Conservation (phyloP, 2,113 vertebrate species). For the Argyrosomus japonicus region DNA sequence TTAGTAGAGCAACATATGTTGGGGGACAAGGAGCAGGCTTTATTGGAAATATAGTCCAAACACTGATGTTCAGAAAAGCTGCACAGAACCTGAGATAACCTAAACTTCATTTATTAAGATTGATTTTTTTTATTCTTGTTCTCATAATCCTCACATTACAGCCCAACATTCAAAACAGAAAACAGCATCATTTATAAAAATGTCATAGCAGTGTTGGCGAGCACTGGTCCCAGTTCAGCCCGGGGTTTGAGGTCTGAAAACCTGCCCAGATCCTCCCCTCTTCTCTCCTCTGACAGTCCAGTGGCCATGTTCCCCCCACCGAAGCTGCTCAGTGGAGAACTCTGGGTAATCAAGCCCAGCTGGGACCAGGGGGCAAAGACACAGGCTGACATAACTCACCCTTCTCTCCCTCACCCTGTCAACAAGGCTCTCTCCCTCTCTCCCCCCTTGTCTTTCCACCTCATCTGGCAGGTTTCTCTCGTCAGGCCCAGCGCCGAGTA, state of each 20-base stretch:
- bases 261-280: constrained; percentile 30
- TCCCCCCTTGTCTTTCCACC: constrained; percentile 45
- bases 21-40: constrained; percentile 57
- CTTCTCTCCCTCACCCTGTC: constrained; percentile 66
- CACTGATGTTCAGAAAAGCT: neutral
- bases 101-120: neutral
- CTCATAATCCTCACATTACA: constrained; percentile 18
- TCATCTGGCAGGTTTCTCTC: constrained; percentile 77
- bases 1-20: neutral
- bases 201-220: neutral
- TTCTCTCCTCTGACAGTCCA: constrained; percentile 27
- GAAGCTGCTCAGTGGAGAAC: constrained; percentile 46
- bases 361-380: constrained; percentile 69
- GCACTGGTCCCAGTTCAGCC: constrained; percentile 5
- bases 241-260: constrained; percentile 27
- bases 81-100: neutral
- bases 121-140: neutral
- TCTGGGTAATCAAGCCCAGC: constrained; percentile 74
- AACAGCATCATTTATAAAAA: constrained; percentile 28
- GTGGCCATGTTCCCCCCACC: constrained; percentile 30
- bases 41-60: constrained; percentile 10
- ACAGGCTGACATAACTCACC: constrained; percentile 66
- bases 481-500: constrained; percentile 50
- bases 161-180: constrained; percentile 23
- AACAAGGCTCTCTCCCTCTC: constrained; percentile 49